Evolutionary conservation across 2,888 invertebrate genomes (phyloP).

Genomic region (Exephanes ischioxanthus): DNA sequence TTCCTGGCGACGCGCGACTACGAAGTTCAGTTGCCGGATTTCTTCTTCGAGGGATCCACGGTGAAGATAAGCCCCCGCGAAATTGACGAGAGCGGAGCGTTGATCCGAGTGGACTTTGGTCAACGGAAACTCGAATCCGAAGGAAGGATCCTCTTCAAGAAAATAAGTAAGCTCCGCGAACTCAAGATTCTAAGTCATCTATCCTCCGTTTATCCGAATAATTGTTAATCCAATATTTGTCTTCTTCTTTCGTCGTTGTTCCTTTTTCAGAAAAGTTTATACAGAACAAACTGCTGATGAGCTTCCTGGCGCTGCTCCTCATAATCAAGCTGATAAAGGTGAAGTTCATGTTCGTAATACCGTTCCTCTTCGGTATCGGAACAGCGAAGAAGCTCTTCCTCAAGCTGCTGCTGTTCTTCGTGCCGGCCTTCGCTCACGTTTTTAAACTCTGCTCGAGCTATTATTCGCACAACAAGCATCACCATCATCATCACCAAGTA

Average conservation of each 20-base stretch:
- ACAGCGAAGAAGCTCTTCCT: constrained; percentile 94
- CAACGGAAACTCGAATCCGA: constrained; percentile 84
- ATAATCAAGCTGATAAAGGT: constrained; percentile 93
- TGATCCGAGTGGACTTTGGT: constrained; percentile 90
- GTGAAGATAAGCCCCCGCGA: constrained; percentile 91
- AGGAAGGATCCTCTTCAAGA: constrained; percentile 89
- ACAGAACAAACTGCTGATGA: constrained; percentile 90
- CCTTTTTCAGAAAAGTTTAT: constrained; percentile 91
- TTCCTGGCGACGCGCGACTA: constrained; percentile 93
- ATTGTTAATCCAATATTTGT: constrained; percentile 8
- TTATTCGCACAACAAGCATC: constrained; percentile 91
- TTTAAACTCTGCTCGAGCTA: constrained; percentile 95
- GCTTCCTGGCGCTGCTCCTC: constrained; percentile 91
- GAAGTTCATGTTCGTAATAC: constrained; percentile 92
- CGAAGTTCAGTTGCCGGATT: constrained; percentile 90
- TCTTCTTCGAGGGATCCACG: constrained; percentile 90
- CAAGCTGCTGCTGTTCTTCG: constrained; percentile 92
- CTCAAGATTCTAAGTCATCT: constrained; percentile 1
- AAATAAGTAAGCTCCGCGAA: constrained; percentile 87
- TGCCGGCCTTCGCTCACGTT: constrained; percentile 93
- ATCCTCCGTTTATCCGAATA: constrained; percentile 2
- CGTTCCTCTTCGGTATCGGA: constrained; percentile 91
- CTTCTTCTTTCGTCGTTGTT: neutral
- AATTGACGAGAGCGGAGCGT: constrained; percentile 90
- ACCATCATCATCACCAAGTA: constrained; percentile 92